These are phyloP conservation scores for Xestia sexstrigata DNA, from an alignment of 2,888 invertebrate species.

Conservation along the genomic window DNA sequence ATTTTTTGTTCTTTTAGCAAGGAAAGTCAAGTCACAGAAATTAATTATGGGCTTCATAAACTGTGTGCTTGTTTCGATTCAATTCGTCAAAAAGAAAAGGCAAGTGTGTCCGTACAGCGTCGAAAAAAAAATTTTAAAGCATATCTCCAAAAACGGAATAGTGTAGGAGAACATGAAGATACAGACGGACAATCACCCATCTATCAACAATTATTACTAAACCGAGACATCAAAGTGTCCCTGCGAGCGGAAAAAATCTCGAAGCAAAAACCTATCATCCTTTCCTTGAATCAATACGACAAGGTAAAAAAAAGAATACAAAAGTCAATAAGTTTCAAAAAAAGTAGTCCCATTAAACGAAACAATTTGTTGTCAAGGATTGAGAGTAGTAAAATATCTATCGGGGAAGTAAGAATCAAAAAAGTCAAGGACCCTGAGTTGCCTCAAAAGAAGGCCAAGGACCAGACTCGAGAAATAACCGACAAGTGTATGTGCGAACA, in stretches of 20 bases:
- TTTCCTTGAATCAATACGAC: conserved; percentile 81
- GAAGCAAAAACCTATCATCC: conserved; percentile 78
- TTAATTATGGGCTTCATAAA: conserved; percentile 54
- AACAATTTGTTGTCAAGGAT: conserved; percentile 21
- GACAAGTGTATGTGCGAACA: conserved; percentile 48
- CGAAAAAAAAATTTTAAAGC: background rate
- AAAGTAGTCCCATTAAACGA: conserved; percentile 52
- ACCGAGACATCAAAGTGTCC: conserved; percentile 78
- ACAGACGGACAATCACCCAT: conserved; percentile 51
- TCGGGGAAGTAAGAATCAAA: conserved; percentile 73
- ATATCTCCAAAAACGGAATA: background rate
- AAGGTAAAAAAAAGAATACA: conserved; percentile 81
- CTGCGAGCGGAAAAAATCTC: conserved; percentile 76
- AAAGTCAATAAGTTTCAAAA: conserved; percentile 65
- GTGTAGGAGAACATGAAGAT: background rate
- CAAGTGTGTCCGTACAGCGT: conserved; percentile 35
- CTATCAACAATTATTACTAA: conserved; percentile 72
- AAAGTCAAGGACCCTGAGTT: conserved; percentile 32
- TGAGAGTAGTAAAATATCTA: conserved; percentile 65
- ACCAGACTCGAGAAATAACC: background rate
- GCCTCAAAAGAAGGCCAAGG: conserved; percentile 24
- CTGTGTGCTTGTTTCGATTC: conserved; percentile 30
- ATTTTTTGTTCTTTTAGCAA: conserved; percentile 58
- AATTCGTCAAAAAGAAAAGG: conserved; percentile 5
- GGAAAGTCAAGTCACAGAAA: conserved; percentile 57